Evolutionary conservation across 2,888 invertebrate genomes (phyloP), one percentile per base, ranked within the genome.

Genomic region (Mantis religiosa): DNA sequence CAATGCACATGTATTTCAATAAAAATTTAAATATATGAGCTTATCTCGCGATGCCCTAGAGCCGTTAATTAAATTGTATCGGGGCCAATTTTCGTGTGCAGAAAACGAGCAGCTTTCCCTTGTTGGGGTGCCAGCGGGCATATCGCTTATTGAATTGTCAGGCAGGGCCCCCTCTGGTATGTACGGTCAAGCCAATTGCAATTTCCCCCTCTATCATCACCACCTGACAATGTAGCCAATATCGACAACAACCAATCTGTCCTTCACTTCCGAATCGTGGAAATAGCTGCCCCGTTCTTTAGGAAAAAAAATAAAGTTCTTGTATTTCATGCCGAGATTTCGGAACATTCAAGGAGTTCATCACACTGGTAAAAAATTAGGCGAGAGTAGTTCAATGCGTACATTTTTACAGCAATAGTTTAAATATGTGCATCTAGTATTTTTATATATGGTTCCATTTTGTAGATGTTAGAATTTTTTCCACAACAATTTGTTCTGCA

Each of bases 311-410:
- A 30, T 30, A 30, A 30, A 4, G 4, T 30, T 30, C 30, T 30
- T 30, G 30, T 7, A 0, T 3, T 0, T 34, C 7, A 0, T 0
- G 7, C 0, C 0, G 6, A 0, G 3, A 7, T 7, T 34, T 3
- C 34, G 7, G 0, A n/a, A n/a, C n/a, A n/a, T n/a, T n/a, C n/a
- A n/a, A n/a, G n/a, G n/a, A n/a, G n/a, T n/a, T n/a, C n/a, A n/a
- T n/a, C n/a, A n/a, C n/a, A n/a, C n/a, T n/a, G n/a, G n/a, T n/a
- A n/a, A n/a, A n/a, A n/a, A n/a, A n/a, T n/a, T n/a, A n/a, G n/a
- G n/a, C n/a, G n/a, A n/a, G n/a, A n/a, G n/a, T n/a, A n/a, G n/a
- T n/a, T n/a, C n/a, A n/a, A n/a, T n/a, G n/a, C n/a, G n/a, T n/a
- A n/a, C n/a, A n/a, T n/a, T n/a, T n/a, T n/a, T n/a, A n/a, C n/a